Conservation (phyloP, 1,140 invertebrate species). For the Drosophila kikkawai region DNA sequence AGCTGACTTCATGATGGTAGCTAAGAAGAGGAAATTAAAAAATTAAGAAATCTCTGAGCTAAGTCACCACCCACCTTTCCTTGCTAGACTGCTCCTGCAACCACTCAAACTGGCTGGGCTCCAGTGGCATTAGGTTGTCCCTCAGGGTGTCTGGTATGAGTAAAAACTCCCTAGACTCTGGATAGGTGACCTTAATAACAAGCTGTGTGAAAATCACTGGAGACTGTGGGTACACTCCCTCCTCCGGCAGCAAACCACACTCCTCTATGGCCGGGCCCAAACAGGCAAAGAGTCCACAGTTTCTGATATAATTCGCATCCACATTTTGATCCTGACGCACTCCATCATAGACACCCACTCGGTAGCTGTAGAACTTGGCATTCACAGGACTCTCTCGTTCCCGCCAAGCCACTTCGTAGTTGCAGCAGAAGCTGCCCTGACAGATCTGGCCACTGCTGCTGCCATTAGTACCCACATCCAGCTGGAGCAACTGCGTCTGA, state of each 20-base stretch:
- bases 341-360: slow-evolving; percentile 68
- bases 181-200: slow-evolving; percentile 46
- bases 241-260: slow-evolving; percentile 49
- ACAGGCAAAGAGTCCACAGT: slow-evolving; percentile 72
- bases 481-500: slow-evolving; percentile 30
- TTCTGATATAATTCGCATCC: slow-evolving; percentile 60
- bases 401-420: slow-evolving; percentile 57
- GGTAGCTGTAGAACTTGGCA: slow-evolving; percentile 47
- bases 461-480: not conserved
- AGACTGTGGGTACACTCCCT: not conserved
- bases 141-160: slow-evolving; percentile 60
- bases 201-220: slow-evolving; percentile 46
- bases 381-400: not conserved
- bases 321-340: slow-evolving; percentile 54
- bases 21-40: not conserved
- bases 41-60: not conserved
- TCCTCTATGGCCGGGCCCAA: slow-evolving; percentile 47
- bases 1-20: slow-evolving; percentile 38
- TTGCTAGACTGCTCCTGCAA: slow-evolving; percentile 1
- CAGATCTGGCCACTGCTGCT: slow-evolving; percentile 29
- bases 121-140: slow-evolving; percentile 61
- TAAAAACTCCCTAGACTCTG: slow-evolving; percentile 41
- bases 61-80: slow-evolving; percentile 28
- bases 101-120: slow-evolving; percentile 60
- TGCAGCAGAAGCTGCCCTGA: slow-evolving; percentile 61